Percentiles rank a stretch among this genome's conserved stretches.
Evolutionary conservation across 2,113 vertebrate genomes (phyloP).

Genomic region (Peromyscus leucopus): DNA sequence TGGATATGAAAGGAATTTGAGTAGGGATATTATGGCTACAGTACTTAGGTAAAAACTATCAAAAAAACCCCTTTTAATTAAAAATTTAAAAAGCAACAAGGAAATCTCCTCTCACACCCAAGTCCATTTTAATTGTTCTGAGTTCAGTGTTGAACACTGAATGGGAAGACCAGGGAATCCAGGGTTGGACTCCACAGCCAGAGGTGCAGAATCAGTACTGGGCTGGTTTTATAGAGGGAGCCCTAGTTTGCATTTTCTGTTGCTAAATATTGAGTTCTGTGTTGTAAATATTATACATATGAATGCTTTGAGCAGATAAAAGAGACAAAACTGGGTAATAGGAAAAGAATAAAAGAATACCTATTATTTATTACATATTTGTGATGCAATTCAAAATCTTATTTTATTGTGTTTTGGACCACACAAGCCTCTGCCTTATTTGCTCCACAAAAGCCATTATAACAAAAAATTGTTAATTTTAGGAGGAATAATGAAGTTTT

Average conservation of each 20-base stretch:
- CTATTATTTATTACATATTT: neutral
- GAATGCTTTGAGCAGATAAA: neutral
- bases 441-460: neutral
- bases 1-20: no score
- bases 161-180: neutral
- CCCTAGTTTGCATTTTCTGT: neutral
- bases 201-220: neutral
- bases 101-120: neutral
- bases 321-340: neutral
- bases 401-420: neutral
- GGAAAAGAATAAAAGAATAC: neutral
- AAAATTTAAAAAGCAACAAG: neutral
- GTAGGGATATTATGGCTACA: no score
- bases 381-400: neutral
- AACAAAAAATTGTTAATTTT: neutral
- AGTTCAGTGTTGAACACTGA: neutral
- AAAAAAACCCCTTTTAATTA: no score
- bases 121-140: neutral
- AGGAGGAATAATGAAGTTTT: neutral
- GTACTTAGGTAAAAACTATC: no score
- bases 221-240: neutral
- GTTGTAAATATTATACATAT: neutral
- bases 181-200: no score
- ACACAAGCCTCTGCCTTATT: neutral
- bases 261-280: neutral